A percentile compares a stretch with the other conserved stretches of the same genome.
phyloP scores from a whole-genome alignment of 2,113 vertebrate species.

The Ibidorhyncha struthersii region DNA sequence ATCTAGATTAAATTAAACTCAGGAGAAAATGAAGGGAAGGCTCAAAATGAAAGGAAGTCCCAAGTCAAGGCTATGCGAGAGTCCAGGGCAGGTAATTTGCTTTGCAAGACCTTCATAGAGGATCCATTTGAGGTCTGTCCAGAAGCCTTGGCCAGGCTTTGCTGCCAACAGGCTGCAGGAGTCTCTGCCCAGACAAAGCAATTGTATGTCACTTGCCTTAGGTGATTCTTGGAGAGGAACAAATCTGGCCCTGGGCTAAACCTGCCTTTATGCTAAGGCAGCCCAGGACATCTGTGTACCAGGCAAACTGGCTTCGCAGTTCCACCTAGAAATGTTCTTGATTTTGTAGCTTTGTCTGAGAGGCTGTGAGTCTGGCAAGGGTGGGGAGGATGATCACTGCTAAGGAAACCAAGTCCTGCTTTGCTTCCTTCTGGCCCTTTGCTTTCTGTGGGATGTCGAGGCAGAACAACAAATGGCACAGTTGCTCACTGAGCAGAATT shows the following conservation, averaged over 20 bases:
- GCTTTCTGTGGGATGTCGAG: neutral
- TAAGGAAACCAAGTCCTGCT: neutral
- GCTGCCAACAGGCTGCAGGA: neutral
- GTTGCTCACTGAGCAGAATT: neutral
- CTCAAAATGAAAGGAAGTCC: neutral
- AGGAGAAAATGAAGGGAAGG: neutral
- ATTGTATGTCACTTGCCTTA: neutral
- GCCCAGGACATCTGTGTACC: neutral
- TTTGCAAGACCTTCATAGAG: neutral
- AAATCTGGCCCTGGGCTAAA: neutral
- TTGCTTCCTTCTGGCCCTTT: neutral
- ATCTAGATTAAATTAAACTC: neutral
- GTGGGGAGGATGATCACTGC: neutral
- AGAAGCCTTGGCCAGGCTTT: neutral
- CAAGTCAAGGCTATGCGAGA: neutral
- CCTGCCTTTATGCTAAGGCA: neutral
- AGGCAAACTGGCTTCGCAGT: neutral
- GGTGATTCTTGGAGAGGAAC: neutral
- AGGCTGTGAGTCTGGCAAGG: neutral
- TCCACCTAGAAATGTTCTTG: neutral
- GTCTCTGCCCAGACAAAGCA: neutral
- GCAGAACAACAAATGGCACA: neutral
- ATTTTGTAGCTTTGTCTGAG: neutral
- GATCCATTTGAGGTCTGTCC: neutral
- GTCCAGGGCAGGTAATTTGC: neutral